Evolutionary conservation across 2,113 vertebrate genomes (phyloP).

Genomic region (Oxyruncus cristatus): DNA sequence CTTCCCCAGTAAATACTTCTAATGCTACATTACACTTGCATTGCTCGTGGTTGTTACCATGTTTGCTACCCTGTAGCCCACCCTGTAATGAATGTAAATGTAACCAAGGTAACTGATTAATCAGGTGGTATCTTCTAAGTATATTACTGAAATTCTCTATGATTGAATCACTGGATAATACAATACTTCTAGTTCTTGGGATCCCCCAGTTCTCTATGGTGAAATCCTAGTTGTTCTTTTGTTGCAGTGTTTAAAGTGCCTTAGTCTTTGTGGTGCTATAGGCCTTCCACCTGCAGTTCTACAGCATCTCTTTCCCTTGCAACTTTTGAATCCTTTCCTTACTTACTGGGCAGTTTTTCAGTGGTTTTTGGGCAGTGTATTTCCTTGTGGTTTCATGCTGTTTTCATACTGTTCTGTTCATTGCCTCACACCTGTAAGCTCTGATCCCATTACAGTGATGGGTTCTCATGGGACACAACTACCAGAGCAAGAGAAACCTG

Average conservation of each 20-base stretch:
- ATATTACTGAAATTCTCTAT: not conserved
- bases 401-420: not conserved
- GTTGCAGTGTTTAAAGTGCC: not conserved
- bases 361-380: not conserved
- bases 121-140: not conserved
- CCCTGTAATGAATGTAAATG: not conserved
- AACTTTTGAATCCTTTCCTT: not conserved
- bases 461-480: not conserved
- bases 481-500: not conserved
- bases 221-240: not conserved
- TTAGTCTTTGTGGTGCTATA: not conserved
- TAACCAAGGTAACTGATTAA: not conserved
- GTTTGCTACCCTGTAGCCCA: not conserved
- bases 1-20: not conserved
- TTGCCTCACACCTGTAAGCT: not conserved
- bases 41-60: not conserved
- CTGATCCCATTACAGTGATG: not conserved
- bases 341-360: not conserved
- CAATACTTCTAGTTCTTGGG: not conserved
- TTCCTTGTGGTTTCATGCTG: not conserved
- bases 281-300: not conserved
- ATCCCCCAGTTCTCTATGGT: rapidly evolving
- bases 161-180: not conserved
- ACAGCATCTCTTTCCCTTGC: not conserved
- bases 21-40: not conserved